Evolutionary conservation across 2,113 vertebrate genomes (phyloP).

Genomic region (Grammomys surdaster): DNA sequence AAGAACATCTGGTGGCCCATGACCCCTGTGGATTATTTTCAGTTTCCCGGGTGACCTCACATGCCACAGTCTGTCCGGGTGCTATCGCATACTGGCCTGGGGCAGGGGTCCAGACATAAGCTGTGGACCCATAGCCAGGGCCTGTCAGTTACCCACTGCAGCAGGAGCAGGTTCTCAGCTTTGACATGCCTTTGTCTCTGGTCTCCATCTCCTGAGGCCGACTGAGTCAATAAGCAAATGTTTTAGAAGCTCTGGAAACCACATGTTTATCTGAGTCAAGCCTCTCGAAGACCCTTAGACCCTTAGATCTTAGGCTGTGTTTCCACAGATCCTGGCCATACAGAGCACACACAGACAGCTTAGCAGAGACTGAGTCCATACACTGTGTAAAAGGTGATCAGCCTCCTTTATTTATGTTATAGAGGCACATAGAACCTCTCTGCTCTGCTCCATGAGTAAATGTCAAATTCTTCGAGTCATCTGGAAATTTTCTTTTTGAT

Average conservation of each 20-base stretch:
- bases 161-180: rapidly evolving
- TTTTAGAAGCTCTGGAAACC: not conserved
- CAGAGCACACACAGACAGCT: not conserved
- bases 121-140: not conserved
- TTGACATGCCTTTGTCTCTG: not conserved
- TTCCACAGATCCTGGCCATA: not conserved
- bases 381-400: rapidly evolving
- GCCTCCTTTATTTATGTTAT: not conserved
- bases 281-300: not conserved
- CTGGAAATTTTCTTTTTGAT: not conserved
- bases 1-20: rapidly evolving
- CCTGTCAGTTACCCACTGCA: too few relatives aligned
- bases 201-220: not conserved
- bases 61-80: rapidly evolving
- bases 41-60: not conserved
- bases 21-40: not conserved
- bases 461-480: rapidly evolving
- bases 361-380: not conserved
- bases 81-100: not conserved
- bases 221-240: not conserved
- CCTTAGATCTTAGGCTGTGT: too few relatives aligned
- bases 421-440: not conserved
- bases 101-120: not conserved
- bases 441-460: too few relatives aligned
- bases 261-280: not conserved